Conservation (phyloP, 2,888 invertebrate genomes). For the Brachynemurus nebulosus region DNA sequence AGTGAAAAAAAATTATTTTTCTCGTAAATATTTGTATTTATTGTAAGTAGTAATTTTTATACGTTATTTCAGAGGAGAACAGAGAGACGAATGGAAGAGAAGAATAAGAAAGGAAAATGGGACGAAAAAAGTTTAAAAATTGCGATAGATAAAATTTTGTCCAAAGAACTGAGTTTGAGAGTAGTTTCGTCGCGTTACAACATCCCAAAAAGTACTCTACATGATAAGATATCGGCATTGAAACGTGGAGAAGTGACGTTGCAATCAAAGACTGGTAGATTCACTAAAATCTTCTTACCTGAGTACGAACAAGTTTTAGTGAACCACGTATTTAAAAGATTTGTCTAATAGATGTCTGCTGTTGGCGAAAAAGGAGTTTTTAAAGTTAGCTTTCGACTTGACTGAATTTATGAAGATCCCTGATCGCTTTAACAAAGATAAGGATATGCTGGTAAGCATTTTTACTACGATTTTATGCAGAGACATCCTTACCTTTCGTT, state of each 20-base stretch:
- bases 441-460: no score
- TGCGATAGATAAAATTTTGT: conserved; percentile 1
- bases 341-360: not conserved
- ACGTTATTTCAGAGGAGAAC: no score
- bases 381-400: conserved; percentile 11
- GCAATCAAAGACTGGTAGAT: not conserved
- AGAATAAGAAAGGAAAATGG: conserved; percentile 16
- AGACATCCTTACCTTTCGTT: no score
- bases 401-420: no score
- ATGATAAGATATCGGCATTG: conserved; percentile 14
- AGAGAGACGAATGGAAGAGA: conserved; percentile 9
- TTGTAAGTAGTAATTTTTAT: no score
- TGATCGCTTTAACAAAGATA: no score
- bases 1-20: conserved; percentile 5
- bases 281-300: conserved; percentile 2
- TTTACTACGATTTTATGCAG: no score
- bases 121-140: conserved; percentile 15
- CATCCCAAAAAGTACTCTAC: conserved; percentile 16
- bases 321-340: no score
- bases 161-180: conserved; percentile 10
- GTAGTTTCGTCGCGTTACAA: conserved; percentile 15
- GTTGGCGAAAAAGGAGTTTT: conserved; percentile 11
- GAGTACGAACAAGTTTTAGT: conserved; percentile 13
- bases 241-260: conserved; percentile 15
- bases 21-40: no score